A percentile compares a stretch with the other conserved stretches of the same genome.
phyloP scores from a whole-genome alignment of 2,797 vertebrate species.

The Cuculus canorus region DNA sequence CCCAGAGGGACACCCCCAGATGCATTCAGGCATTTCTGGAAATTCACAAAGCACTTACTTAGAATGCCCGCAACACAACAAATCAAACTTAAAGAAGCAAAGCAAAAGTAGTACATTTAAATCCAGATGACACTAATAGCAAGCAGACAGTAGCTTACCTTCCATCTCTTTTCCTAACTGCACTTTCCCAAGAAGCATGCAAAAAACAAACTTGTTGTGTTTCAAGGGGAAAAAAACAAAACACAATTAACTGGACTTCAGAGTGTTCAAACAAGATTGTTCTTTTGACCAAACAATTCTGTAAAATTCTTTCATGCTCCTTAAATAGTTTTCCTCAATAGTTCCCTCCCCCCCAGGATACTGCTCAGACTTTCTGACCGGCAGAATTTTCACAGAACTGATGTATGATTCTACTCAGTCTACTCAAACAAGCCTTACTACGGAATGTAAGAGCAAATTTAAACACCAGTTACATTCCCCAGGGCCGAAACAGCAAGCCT shows the following conservation, averaged over 20 bases:
- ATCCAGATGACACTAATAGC: constrained; percentile 32
- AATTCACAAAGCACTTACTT: constrained; percentile 27
- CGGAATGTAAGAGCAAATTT: neutral
- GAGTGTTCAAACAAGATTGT: constrained; percentile 4
- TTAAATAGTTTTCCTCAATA: neutral
- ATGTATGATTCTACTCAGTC: neutral
- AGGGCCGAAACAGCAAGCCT: neutral
- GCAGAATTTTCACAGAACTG: neutral
- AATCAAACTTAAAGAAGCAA: constrained; percentile 42
- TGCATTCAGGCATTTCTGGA: constrained; percentile 16
- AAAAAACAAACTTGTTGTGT: constrained; percentile 77
- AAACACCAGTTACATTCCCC: neutral
- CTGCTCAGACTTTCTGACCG: neutral
- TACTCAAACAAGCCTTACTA: neutral
- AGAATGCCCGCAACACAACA: neutral
- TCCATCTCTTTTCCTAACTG: constrained; percentile 80
- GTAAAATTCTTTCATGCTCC: neutral
- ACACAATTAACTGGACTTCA: constrained; percentile 48
- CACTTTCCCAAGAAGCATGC: constrained; percentile 82
- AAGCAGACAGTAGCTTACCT: constrained; percentile 75
- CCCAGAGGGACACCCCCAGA: neutral
- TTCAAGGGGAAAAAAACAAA: constrained; percentile 46
- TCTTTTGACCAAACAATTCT: neutral
- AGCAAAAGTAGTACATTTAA: constrained; percentile 35
- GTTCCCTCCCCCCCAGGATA: neutral